Percentiles rank a stretch among this genome's conserved stretches.
Evolutionary conservation across 1,140 invertebrate species (phyloP).

Genomic region (Ips nitidus): DNA sequence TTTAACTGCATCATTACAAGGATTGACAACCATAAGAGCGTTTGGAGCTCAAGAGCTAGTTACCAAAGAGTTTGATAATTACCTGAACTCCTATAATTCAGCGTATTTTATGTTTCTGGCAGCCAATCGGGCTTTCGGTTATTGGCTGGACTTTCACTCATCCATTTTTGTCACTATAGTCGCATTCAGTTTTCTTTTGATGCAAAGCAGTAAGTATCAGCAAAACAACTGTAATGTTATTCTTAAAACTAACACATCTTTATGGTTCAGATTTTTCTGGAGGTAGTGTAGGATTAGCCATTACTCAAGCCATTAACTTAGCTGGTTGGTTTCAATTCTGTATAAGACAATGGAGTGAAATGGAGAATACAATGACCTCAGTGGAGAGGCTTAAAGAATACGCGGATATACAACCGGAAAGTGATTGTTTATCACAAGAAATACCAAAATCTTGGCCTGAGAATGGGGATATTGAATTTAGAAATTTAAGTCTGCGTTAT

Average conservation of each 20-base stretch:
- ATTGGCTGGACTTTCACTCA: constrained; percentile 68
- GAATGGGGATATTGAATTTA: constrained; percentile 39
- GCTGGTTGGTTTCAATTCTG: constrained; percentile 82
- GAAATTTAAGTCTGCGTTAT: constrained; percentile 68
- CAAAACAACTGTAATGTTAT: neutral
- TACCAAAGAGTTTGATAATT: constrained; percentile 68
- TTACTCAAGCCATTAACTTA: constrained; percentile 75
- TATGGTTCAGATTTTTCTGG: constrained; percentile 48
- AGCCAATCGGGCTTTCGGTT: constrained; percentile 61
- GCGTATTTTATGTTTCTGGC: constrained; percentile 68
- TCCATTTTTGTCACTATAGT: constrained; percentile 63
- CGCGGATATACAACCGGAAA: constrained; percentile 66
- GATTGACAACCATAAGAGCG: constrained; percentile 79
- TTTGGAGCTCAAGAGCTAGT: constrained; percentile 67
- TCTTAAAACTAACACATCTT: no score
- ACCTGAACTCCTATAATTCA: constrained; percentile 61
- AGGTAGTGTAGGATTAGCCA: constrained; percentile 75
- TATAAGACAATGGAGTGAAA: constrained; percentile 75
- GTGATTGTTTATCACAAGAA: constrained; percentile 48
- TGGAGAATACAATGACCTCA: constrained; percentile 80
- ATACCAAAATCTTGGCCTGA: constrained; percentile 50
- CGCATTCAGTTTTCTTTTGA: constrained; percentile 60
- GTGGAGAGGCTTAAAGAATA: constrained; percentile 78
- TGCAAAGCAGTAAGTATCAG: constrained; percentile 46
- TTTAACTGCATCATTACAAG: constrained; percentile 74